These are phyloP conservation scores for Lutjanus campechanus DNA, from an alignment of 2,797 vertebrate genomes.

Conservation along the genomic window DNA sequence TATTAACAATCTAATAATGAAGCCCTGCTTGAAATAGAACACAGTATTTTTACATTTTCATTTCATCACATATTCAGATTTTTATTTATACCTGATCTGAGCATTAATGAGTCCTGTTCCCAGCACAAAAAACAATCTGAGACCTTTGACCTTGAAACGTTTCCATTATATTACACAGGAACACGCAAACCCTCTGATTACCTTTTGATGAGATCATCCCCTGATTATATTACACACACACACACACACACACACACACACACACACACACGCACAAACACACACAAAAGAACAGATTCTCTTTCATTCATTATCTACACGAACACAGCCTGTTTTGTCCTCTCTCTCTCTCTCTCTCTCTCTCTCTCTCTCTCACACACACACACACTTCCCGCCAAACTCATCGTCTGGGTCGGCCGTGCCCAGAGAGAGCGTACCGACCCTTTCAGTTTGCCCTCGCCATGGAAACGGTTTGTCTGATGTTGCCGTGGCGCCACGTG, in stretches of 20 bases:
- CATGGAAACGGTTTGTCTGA: constrained; percentile 59
- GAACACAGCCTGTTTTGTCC: not conserved
- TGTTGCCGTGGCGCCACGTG: constrained; percentile 54
- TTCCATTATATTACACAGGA: constrained; percentile 11
- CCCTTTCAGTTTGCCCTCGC: constrained; percentile 34
- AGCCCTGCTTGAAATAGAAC: too few relatives aligned
- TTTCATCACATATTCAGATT: too few relatives aligned
- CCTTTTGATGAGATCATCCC: constrained; percentile 8
- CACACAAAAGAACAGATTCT: constrained; percentile 5
- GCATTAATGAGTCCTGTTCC: too few relatives aligned
- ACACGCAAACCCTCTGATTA: not conserved
- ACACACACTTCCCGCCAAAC: constrained; percentile 41
- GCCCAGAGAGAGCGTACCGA: constrained; percentile 2
- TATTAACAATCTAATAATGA: too few relatives aligned
- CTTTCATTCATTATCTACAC: constrained; percentile 6
- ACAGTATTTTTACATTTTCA: too few relatives aligned
- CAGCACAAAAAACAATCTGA: too few relatives aligned
- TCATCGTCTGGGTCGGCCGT: not conserved
- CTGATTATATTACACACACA: constrained; percentile 11
- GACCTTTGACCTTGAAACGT: not conserved
- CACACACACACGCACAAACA: not conserved
- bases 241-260: constrained; percentile 16
- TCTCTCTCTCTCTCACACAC: not conserved
- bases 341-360: too few relatives aligned
- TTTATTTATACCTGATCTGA: too few relatives aligned